Base-by-base conservation (phyloP, 2,113 vertebrate species). In the Orientallactaga bullata region DNA sequence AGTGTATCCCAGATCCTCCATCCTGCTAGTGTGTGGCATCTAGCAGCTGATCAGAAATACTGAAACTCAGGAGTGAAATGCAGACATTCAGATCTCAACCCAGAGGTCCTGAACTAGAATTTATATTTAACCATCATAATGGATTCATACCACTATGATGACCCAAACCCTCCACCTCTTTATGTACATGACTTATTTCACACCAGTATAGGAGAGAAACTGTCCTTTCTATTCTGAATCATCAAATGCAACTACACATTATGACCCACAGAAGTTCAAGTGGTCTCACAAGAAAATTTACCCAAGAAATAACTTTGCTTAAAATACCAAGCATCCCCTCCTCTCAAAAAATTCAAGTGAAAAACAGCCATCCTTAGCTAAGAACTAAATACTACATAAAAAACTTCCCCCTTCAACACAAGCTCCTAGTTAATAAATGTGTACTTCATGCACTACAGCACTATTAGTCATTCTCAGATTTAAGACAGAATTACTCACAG, bases 401-500 rank as follows among this genome's bases (percentile, higher is more conserved):
- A 90, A 69, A 68, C 35, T 3, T 47, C 47, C 28, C 32, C 26
- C 86, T 61, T 82, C 80, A 93, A 73, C 47, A 89, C 61, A 65
- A 10, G 63, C 47, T 96, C 35, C n/a, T 51, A 80, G 96, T 89
- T 94, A 90, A 69, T 92, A 90, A 68, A 37, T 85, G 74, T 69
- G 81, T 95, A 91, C 71, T 94, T 90, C 66, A 79, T 81, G 80
- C 32, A 69, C 30, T 72, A 68, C 66, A 37, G 76, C 58, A 60
- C 39, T 76, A 93, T 92, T 93, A 83, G 83, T 92, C 77, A 93
- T 72, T 68, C 66, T 69, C 68, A 89, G 60, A 88, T 83, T 95
- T 92, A 88, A 91, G 90, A 66, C 7, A 61, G 90, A 93, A 94
- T 95, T 89, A 83, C 66, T 95, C 85, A 95, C 32, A 39, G 55